These are phyloP conservation scores for Hippocampus comes DNA, from an alignment of 2,113 vertebrate species.

Conservation along the genomic window DNA sequence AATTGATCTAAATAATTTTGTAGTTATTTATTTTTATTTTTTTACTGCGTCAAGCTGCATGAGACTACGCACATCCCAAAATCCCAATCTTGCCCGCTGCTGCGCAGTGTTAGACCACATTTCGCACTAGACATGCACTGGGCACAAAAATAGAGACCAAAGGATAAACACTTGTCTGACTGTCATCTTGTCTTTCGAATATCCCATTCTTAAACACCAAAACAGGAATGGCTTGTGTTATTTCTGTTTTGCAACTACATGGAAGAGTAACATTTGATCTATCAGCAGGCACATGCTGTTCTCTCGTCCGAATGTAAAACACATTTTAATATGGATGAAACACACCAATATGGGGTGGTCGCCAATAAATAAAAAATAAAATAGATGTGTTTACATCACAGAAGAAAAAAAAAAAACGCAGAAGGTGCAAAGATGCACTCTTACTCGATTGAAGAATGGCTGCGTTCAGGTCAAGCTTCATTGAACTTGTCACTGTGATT, in stretches of 20 bases:
- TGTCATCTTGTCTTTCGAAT: too few relatives aligned
- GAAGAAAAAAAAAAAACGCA: not conserved
- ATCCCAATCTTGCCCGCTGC: too few relatives aligned
- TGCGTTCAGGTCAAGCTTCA: not conserved
- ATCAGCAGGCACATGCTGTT: not conserved
- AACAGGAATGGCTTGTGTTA: too few relatives aligned
- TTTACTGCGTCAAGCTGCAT: too few relatives aligned
- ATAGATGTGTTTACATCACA: not conserved
- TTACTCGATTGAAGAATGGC: not conserved
- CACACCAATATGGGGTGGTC: not conserved
- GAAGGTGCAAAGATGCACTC: not conserved
- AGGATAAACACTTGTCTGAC: too few relatives aligned
- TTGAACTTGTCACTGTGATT: slow-evolving; percentile 7
- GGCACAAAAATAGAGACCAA: too few relatives aligned
- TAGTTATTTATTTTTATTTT: too few relatives aligned
- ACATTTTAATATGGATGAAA: not conserved
- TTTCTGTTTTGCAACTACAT: not conserved
- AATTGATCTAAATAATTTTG: too few relatives aligned
- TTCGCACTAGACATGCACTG: too few relatives aligned
- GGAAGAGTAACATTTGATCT: not conserved
- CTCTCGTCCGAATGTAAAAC: not conserved
- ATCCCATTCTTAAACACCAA: too few relatives aligned
- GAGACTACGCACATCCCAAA: too few relatives aligned
- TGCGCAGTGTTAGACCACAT: too few relatives aligned
- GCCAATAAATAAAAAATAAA: not conserved